Evolutionary conservation across 2,113 vertebrate species (phyloP), one percentile per base, ranked within the genome.

Genomic region (Reinhardtius hippoglossoides): DNA sequence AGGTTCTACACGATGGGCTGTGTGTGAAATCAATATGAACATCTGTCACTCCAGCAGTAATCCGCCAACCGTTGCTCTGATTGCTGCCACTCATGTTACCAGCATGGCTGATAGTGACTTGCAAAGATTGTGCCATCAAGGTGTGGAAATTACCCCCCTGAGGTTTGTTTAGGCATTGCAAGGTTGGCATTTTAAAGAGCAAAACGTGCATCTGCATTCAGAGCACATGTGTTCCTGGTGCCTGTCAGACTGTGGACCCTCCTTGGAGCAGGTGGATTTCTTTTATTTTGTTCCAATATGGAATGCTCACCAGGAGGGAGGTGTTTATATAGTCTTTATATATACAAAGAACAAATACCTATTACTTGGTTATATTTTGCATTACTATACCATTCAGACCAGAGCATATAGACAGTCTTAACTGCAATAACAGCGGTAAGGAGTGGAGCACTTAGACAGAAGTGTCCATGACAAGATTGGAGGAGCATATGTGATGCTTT

Each of bases 151-250:
- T 60, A 26, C 67, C 15, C 23, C 55, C 57, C 79, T 37, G 37
- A 62, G 61, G 76, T 68, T 71, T 60, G 13, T 37, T 9, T 37
- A 60, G 54, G 63, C 31, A 75, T 23, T 80, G 60, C 68, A 71
- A 84, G 75, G 75, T 80, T 70, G 79, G 78, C 73, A 62, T 70
- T 79, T 84, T 77, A 73, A 80, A 80, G 48, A 80, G 59, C n/a
- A 13, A 31, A 1, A 35, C 15, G 26, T 13, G 40, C 67, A 81
- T 88, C 48, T 86, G 80, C 81, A 86, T 86, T 90, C 86, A 82
- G 56, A 15, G 58, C 66, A 57, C 16, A 15, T 72, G 50, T 52
- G 0, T 20, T 55, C 16, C 52, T 63, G 78, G 76, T 65, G 54
- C 55, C 65, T 74, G 68, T 59, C 27, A 27, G 26, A 3, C 6